phyloP scores from a whole-genome alignment of 2,113 vertebrate genomes.

The Oryzias celebensis region DNA sequence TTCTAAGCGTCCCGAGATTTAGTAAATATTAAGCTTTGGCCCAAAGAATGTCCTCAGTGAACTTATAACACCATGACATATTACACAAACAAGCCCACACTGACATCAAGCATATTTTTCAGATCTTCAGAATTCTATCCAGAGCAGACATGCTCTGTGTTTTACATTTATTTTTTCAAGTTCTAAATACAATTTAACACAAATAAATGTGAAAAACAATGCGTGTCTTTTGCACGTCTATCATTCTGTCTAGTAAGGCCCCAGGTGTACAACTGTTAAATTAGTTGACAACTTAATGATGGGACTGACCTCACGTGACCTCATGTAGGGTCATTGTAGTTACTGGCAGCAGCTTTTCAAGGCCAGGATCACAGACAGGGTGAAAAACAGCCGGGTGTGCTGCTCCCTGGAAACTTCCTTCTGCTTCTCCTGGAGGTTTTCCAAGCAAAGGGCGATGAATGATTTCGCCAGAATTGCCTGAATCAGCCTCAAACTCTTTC shows the following conservation, averaged over 20 bases:
- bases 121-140: slow-evolving; percentile 16
- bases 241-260: background rate
- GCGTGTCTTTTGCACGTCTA: background rate
- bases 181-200: background rate
- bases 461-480: background rate
- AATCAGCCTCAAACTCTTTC: background rate
- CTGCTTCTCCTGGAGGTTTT: background rate
- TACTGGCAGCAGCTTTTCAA: background rate
- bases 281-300: too few relatives aligned
- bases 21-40: slow-evolving; percentile 26
- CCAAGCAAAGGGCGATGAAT: background rate
- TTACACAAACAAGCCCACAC: slow-evolving; percentile 17
- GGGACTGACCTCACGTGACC: too few relatives aligned
- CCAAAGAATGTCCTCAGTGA: slow-evolving; percentile 45
- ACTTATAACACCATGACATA: slow-evolving; percentile 16
- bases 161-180: background rate
- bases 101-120: slow-evolving; percentile 9
- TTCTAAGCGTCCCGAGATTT: slow-evolving; percentile 29
- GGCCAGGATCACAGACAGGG: background rate
- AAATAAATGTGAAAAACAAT: background rate
- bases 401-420: background rate
- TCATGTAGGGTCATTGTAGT: too few relatives aligned
- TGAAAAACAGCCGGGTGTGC: background rate
- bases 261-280: too few relatives aligned
- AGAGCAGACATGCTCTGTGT: slow-evolving; percentile 4